Base-by-base conservation (phyloP, 2,888 invertebrate genomes). In the Cerastis leucographa region DNA sequence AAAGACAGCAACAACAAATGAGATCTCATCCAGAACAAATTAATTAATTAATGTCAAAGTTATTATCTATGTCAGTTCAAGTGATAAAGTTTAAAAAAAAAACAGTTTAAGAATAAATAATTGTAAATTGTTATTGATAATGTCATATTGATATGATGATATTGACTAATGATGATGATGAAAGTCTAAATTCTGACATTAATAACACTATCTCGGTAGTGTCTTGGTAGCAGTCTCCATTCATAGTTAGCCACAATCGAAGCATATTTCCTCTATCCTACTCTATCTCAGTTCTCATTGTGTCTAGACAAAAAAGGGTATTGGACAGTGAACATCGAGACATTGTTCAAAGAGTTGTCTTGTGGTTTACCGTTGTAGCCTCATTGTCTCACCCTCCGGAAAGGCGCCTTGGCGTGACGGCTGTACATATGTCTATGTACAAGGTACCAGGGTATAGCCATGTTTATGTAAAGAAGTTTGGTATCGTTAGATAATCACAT, bases 401-500 rank as follows among this genome's bases (percentile, higher is more conserved):
- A 82, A 54, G 44, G 54, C 76, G 67, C 56, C 68, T 68, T 81
- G 42, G 64, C 82, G 79, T 79, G 82, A 79, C 79, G 82, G 54
- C 44, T 35, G 22, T 66, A 61, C 22, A 64, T 73, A 56, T 56
- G 29, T 54, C 17, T 44, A 62, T 46, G 40, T 72, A 54, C 1
- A 49, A 40, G n/a, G 14, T 54, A 35, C 3, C 25, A 25, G 19
- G 40, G 2, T 66, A 6, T 42, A 42, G 17, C 42, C 29, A 54
- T 54, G 19, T 54, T 40, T 79, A 62, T 51, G 65, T 22, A 65
- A 35, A 61, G 29, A 66, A 62, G 66, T 35, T 62, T 67, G 66
- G 66, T 42, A 65, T 42, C 44, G n/a, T 80, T 83, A 83, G 66
- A 78, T 84, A 78, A 79, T 79, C 81, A 25, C 62, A 79, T 69